Evolutionary conservation across 37 sponge, comb jelly and placozoan genomes (phyloP).

Genomic region (Diacarnus erythraeanus): DNA sequence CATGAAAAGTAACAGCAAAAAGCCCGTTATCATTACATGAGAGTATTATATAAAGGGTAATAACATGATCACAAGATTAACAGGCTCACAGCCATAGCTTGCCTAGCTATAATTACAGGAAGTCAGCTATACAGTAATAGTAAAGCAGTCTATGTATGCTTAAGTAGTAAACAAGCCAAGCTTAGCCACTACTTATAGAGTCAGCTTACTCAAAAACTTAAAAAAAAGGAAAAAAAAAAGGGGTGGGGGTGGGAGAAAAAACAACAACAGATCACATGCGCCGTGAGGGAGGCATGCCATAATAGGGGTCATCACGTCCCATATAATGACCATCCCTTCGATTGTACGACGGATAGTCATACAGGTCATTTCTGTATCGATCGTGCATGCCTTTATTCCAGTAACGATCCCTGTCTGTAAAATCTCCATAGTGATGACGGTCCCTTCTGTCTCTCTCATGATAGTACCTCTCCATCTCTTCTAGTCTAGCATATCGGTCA

Average conservation of each 20-base stretch:
- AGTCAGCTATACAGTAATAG: too few relatives aligned
- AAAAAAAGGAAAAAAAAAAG: background rate
- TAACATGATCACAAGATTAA: too few relatives aligned
- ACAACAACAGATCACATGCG: background rate
- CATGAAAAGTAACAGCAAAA: background rate
- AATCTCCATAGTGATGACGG: background rate
- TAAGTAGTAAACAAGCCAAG: background rate
- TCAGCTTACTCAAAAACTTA: background rate
- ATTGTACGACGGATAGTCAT: background rate
- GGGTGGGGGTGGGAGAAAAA: too few relatives aligned
- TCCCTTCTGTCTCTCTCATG: background rate
- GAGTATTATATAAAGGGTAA: too few relatives aligned
- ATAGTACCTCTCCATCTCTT: slow-evolving; percentile 29
- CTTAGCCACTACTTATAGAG: background rate
- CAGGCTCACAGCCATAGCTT: too few relatives aligned
- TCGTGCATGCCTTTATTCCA: background rate
- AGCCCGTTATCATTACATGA: background rate
- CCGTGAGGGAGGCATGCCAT: background rate
- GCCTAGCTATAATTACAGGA: too few relatives aligned
- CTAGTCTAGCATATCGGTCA: slow-evolving; percentile 32
- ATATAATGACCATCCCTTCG: slow-evolving; percentile 3
- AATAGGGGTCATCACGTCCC: slow-evolving; percentile 2
- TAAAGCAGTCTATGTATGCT: too few relatives aligned
- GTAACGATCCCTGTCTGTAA: background rate
- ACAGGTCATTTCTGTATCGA: slow-evolving; percentile 26